Evolutionary conservation across 1,140 invertebrate species (phyloP).

Genomic region (Wasmannia auropunctata): DNA sequence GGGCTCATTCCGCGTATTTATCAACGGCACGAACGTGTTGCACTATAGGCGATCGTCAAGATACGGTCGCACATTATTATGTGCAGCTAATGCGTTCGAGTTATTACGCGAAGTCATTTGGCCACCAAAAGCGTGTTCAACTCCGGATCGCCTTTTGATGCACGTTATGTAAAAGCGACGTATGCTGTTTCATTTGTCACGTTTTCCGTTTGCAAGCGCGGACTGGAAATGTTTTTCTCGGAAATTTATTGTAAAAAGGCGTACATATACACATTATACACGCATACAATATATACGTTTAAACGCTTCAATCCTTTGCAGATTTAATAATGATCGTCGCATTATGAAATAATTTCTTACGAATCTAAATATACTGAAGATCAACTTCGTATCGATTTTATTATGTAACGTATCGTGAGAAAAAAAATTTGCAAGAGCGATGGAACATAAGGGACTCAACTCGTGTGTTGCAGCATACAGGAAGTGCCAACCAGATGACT

Average conservation of each 20-base stretch:
- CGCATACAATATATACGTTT: neutral
- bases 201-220: neutral
- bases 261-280: neutral
- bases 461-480: slow-evolving; percentile 91
- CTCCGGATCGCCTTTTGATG: slow-evolving; percentile 5
- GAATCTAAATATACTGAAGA: too few relatives aligned
- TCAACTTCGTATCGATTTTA: neutral
- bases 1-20: slow-evolving; percentile 1
- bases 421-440: neutral
- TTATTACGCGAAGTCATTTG: slow-evolving; percentile 6
- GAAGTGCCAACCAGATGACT: slow-evolving; percentile 93
- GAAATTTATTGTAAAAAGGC: neutral
- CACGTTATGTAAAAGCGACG: slow-evolving; percentile 14
- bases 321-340: neutral
- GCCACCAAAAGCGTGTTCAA: slow-evolving; percentile 16
- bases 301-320: neutral
- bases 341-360: neutral
- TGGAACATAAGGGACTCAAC: neutral
- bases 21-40: slow-evolving; percentile 16
- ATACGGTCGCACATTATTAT: slow-evolving; percentile 12
- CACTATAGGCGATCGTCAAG: slow-evolving; percentile 16
- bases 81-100: slow-evolving; percentile 1
- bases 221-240: neutral
- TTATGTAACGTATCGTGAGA: neutral
- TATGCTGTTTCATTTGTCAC: slow-evolving; percentile 9